Base-by-base conservation (phyloP, 2,113 vertebrate species). In the Sitta europaea region DNA sequence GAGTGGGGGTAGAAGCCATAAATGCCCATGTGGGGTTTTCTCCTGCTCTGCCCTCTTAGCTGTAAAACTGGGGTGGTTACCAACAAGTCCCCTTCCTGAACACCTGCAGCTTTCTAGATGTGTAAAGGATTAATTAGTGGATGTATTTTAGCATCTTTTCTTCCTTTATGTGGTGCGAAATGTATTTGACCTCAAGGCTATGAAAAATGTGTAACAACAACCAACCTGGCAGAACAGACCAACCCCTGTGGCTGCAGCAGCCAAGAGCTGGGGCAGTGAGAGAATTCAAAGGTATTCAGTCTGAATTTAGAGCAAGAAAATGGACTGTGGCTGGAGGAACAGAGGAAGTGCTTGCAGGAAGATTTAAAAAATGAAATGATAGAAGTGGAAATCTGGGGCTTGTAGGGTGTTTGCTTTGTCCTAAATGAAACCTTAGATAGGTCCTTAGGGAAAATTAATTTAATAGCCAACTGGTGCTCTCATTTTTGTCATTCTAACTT, bases 301-400 rank as follows among this genome's bases (percentile, higher is more conserved):
- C 40, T 8, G 28, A 53, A 19, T 50, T 53, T 36, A 53, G 82
- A 65, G 45, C 18, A 23, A 28, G 78, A 33, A 70, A n/a, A 54
- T 4, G 33, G 36, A 13, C 28, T 2, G 0, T 45, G 3, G 42
- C 63, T 82, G 71, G 53, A 50, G 42, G 31, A 71, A 65, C 61
- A 63, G 40, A 35, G 58, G 24, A 61, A 14, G 25, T 22, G 13
- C 42, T 40, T 15, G 38, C 33, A 33, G 62, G 47, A 77, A 20
- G 47, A 14, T 51, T 86, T 79, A 9, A 27, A 24, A 65, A 51
- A 7, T 3, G 1, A 15, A 47, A 15, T 33, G 0, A 29, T 2
- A 0, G 12, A 86, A 61, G 11, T 36, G 29, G 40, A 22, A 47
- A 36, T 53, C 29, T 21, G 70, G 24, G 57, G 11, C 40, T 47